phyloP scores from a whole-genome alignment of 2,888 invertebrate species.

The Deilephila porcellus region DNA sequence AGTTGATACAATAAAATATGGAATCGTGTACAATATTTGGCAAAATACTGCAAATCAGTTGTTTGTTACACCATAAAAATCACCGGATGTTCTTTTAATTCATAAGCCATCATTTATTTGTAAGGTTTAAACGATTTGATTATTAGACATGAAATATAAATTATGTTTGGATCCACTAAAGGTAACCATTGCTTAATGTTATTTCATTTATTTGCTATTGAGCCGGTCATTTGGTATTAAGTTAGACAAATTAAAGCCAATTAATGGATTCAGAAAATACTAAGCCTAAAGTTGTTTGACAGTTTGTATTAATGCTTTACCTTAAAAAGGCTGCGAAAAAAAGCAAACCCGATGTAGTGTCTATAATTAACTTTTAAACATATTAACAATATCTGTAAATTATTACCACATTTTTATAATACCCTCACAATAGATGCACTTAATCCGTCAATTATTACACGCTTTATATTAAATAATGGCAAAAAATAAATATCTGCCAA shows the following conservation, averaged over 20 bases:
- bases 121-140: not conserved
- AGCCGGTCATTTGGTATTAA: not conserved
- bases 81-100: not conserved
- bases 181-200: not conserved
- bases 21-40: not conserved
- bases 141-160: not conserved
- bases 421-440: constrained; percentile 1
- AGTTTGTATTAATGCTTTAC: not conserved
- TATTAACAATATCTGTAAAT: not conserved
- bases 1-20: not conserved
- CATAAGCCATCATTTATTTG: not conserved
- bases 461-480: not conserved
- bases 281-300: not conserved
- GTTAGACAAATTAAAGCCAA: not conserved
- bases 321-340: not conserved
- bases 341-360: no score
- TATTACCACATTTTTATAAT: constrained; percentile 1
- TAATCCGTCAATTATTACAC: not conserved
- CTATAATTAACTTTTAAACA: no score
- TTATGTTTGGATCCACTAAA: not conserved
- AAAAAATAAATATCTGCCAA: not conserved
- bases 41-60: not conserved
- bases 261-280: not conserved
- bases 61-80: not conserved
- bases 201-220: not conserved